Evolutionary conservation across 2,113 vertebrate genomes (phyloP), one percentile per base, ranked within the genome.

Genomic region (Lasiurus cinereus): DNA sequence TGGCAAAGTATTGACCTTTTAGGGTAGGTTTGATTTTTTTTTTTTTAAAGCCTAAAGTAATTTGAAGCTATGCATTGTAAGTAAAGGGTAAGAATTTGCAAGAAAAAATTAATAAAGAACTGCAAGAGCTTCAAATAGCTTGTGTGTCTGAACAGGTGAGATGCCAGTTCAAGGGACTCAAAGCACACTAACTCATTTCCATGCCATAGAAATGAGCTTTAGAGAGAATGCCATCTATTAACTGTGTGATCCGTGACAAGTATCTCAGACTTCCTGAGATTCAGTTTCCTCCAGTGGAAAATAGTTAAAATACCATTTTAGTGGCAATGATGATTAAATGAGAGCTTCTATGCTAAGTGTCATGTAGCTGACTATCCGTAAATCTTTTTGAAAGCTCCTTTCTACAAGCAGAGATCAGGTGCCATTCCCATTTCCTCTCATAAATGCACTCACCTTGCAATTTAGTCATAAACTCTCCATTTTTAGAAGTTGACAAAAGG

Each of bases 1-100:
- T 83, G 59, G 77, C 36, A 11, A 88, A 70, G 82, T 92, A 73
- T 83, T 96, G 86, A 80, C 72, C 78, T 95, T 59, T 70, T 83
- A 80, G 85, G 22, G 46, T 88, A 48, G 46, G 62, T 70, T 89
- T 72, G 29, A 29, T 7, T 88, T 79, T 87, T 7, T 88, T 79
- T 87, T 70, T 72, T 39, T 39, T 39, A 39, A 39, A 67, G 10
- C 33, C 43, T 67, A 48, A 90, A 79, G 43, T 76, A 80, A 94
- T 73, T 90, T 88, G 85, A 88, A 74, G 79, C 56, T 48, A 2
- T 54, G 8, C 70, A 59, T 76, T 83, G 24, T 79, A 18, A 88
- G 72, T 95, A 88, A 90, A 92, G 29, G 48, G 46, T 72, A 92
- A 1, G 13, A 90, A 9, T 91, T 83, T 69, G 19, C n/a, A 82